Percentiles rank a stretch among this genome's conserved stretches.
These are phyloP conservation scores for Phylloscopus collybita DNA, from an alignment of 2,797 vertebrate species.

Conservation along the genomic window DNA sequence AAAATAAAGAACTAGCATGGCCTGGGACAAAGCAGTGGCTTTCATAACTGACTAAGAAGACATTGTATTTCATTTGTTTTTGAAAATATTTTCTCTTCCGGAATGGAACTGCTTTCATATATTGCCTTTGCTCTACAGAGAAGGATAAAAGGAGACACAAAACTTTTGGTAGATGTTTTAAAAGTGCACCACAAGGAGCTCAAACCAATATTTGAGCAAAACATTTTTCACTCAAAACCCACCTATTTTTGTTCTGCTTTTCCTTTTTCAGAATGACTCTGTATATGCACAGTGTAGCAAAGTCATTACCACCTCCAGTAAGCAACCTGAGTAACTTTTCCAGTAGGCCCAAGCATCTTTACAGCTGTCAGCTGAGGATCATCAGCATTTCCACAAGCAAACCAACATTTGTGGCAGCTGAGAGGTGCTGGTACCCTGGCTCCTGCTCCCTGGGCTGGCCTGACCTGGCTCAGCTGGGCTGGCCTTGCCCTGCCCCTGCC, in stretches of 20 bases:
- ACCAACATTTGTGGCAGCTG: not conserved
- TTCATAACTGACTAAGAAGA: not conserved
- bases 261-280: not conserved
- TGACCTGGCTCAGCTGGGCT: not conserved
- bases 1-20: not conserved
- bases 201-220: not conserved
- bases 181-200: not conserved
- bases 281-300: fast-evolving
- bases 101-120: not conserved
- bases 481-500: not conserved
- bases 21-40: not conserved
- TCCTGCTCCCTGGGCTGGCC: not conserved
- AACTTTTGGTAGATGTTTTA: not conserved
- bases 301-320: not conserved
- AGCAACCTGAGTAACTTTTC: not conserved
- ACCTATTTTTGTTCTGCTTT: not conserved
- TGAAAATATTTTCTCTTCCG: not conserved
- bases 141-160: not conserved
- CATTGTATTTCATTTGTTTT: not conserved
- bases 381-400: not conserved
- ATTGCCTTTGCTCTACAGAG: not conserved
- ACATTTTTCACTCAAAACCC: not conserved
- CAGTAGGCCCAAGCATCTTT: not conserved
- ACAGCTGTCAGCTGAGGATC: not conserved
- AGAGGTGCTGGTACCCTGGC: not conserved